Evolutionary conservation across 1,140 invertebrate species (phyloP).

Genomic region (Drosophila navojoa): DNA sequence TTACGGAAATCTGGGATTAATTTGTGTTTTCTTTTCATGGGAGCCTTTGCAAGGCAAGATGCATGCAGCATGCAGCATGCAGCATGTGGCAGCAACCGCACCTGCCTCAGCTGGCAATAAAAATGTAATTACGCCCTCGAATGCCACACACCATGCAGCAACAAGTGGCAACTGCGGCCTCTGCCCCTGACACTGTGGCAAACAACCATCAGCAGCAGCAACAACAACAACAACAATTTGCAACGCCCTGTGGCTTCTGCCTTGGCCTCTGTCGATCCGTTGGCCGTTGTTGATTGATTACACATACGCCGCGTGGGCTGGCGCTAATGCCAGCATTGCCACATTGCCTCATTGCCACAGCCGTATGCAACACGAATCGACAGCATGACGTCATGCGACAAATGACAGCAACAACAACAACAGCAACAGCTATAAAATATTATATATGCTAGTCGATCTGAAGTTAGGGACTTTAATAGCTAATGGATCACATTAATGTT

Average conservation of each 20-base stretch:
- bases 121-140: constrained; percentile 81
- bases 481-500: constrained; percentile 13
- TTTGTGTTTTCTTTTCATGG: constrained; percentile 54
- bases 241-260: constrained; percentile 62
- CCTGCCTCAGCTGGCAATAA: constrained; percentile 59
- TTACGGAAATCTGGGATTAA: constrained; percentile 64
- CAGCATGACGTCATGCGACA: constrained; percentile 15
- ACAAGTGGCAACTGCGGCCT: constrained; percentile 25
- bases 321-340: constrained; percentile 53
- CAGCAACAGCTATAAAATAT: constrained; percentile 7
- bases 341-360: constrained; percentile 39
- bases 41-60: constrained; percentile 43
- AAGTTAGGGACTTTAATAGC: constrained; percentile 5
- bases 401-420: neutral
- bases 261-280: constrained; percentile 43
- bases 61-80: constrained; percentile 34
- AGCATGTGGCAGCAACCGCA: constrained; percentile 35
- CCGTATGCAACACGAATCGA: constrained; percentile 7
- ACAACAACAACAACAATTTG: constrained; percentile 4
- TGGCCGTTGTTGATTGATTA: constrained; percentile 76
- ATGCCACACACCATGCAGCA: constrained; percentile 55
- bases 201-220: constrained; percentile 64
- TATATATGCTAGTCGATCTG: neutral
- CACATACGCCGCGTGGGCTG: constrained; percentile 69
- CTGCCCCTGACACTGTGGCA: constrained; percentile 72